These are phyloP conservation scores for Sandelia bainsii DNA, from an alignment of 2,797 vertebrate species.

Conservation along the genomic window DNA sequence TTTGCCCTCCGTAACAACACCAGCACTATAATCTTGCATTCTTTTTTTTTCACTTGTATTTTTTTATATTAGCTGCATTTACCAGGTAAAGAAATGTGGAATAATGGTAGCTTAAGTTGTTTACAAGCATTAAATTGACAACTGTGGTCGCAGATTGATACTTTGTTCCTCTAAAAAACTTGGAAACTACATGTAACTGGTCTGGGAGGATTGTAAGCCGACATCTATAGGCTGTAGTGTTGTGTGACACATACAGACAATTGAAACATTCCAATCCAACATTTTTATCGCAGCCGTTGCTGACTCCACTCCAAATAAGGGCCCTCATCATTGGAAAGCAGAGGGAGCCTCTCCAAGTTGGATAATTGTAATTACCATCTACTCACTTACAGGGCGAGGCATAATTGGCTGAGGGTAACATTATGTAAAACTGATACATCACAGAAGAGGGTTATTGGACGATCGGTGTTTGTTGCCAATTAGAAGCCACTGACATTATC, in stretches of 20 bases:
- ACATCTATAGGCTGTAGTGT: not conserved
- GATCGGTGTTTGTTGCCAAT: slow-evolving; percentile 59
- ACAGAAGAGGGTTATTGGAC: slow-evolving; percentile 50
- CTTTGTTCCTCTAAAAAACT: not conserved
- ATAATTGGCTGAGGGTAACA: slow-evolving; percentile 62
- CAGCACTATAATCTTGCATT: slow-evolving; percentile 30
- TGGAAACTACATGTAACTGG: not conserved
- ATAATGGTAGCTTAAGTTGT: not conserved
- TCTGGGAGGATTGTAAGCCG: not conserved
- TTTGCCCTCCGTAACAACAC: slow-evolving; percentile 35
- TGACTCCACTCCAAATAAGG: slow-evolving; percentile 49
- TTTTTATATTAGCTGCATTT: slow-evolving; percentile 16
- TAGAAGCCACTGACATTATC: slow-evolving; percentile 52
- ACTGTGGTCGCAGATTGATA: slow-evolving; percentile 10
- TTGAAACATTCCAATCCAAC: slow-evolving; percentile 4
- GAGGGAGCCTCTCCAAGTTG: slow-evolving; percentile 53
- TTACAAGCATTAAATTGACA: not conserved
- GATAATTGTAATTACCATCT: slow-evolving; percentile 67
- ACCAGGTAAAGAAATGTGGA: not conserved
- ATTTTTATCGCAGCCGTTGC: slow-evolving; percentile 25
- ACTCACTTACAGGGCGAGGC: slow-evolving; percentile 30
- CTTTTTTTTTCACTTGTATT: not conserved
- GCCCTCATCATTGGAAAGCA: slow-evolving; percentile 51
- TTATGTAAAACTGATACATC: slow-evolving; percentile 62
- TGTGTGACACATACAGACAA: not conserved